Base-by-base conservation (phyloP, 2,888 invertebrate species). In the Mythimna albipuncta region DNA sequence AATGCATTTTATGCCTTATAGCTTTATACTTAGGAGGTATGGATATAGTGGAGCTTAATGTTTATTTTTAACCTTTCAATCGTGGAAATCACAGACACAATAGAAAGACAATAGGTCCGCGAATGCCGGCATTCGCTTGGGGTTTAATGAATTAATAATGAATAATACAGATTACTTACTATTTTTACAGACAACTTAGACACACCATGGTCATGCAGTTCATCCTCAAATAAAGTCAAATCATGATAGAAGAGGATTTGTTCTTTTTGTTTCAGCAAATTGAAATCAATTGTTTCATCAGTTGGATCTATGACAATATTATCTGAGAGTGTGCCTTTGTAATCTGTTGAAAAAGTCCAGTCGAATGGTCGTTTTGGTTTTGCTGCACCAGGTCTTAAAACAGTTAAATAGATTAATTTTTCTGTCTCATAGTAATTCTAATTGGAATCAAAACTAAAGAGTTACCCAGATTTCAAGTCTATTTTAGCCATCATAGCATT, bases 281-380 rank as follows among this genome's bases (percentile, higher is more conserved):
- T 98, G 87, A 99, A 97, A 92, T 99, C 97, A 69, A 99, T 98
- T 82, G 97, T 95, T 89, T 98, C 98, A 58, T 97, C 97, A 0
- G 98, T 98, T 63, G 96, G 92, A 85, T 97, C 97, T 16, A 97
- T 87, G 67, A 94, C 90, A 86, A 98, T 97, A 76, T 97, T 94
- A 13, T 97, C 97, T 69, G 97, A 95, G 52, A 98, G 89, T 32
- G 98, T 98, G 55, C 99, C 99, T 91, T 97, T 97, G 93, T 99
- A 99, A 89, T 98, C 97, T 47, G 99, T 99, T 32, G 98, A 98
- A 91, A 98, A 99, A 1, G 99, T 99, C 99, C 99, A 99, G 94
- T 99, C 99, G 94, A 99, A 99, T 26, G 98, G 98, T 89, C 98
- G 98, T 69, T 98, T 97, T 89, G 98, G 98, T 89, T 98, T 98